Evolutionary conservation across 2,888 invertebrate species (phyloP), one percentile per base, ranked within the genome.

Genomic region (Notodonta ziczac): DNA sequence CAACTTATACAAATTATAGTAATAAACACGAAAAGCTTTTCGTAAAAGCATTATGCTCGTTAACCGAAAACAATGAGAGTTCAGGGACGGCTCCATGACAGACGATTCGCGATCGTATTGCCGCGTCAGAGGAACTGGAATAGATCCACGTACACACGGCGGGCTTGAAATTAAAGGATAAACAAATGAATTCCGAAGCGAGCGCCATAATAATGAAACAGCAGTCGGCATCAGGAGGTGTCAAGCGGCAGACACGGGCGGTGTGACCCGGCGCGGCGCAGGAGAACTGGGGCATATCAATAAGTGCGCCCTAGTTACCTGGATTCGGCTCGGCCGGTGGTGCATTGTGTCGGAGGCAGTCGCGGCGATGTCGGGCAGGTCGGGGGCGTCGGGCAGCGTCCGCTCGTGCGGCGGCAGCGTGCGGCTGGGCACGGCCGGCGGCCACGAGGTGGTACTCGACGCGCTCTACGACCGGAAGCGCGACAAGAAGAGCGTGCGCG

Each of bases 401-500:
- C 89, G 93, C 67, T 92, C 93, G 69, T 83, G 86, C 76, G 90
- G 83, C 65, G 93, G 93, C 73, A 90, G 91, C 61, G 89, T 89
- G 82, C 88, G 93, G 70, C 85, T 90, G 69, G 89, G 87, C 77
- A 74, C 86, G 59, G 76, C 85, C 60, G 70, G 82, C 65, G 85
- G 83, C 12, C 95, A 95, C 84, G 95, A 95, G 83, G 94, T 96
- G 54, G 96, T 96, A 86, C 94, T 96, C 74, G 96, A 96, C 86
- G 95, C 96, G 77, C 93, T 97, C 61, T 97, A 97, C 91, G 97
- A 97, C 86, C 96, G 97, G 69, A 97, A 97, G 88, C 96, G 97
- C 81, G 96, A 97, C 88, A 97, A 97, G 90, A 98, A 98, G 94
- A 95, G 97, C 89, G 96, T 98, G 70, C 96, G 98, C 72, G 97